phyloP scores from a whole-genome alignment of 2,888 invertebrate genomes.

The Eilema caniola region DNA sequence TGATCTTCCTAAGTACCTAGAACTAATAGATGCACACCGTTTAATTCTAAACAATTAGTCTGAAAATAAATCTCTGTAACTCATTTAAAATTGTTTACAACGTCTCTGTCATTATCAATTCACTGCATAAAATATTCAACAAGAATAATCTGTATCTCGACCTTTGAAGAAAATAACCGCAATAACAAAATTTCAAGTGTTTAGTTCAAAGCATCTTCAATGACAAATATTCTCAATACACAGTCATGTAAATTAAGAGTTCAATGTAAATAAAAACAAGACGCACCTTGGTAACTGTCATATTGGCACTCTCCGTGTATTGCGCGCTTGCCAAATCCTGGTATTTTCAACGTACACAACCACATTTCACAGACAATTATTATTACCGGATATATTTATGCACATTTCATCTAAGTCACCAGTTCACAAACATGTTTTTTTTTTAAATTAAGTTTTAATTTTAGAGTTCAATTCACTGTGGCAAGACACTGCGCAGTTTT shows the following conservation, averaged over 20 bases:
- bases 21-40: not conserved
- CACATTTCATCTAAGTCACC: constrained; percentile 38
- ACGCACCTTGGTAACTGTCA: constrained; percentile 66
- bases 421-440: constrained; percentile 30
- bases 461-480: constrained; percentile 21
- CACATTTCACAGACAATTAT: constrained; percentile 57
- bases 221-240: constrained; percentile 15
- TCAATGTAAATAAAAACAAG: constrained; percentile 65
- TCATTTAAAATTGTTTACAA: not conserved
- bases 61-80: not conserved
- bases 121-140: not conserved
- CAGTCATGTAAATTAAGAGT: constrained; percentile 26
- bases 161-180: not conserved
- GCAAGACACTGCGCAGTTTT: constrained; percentile 24
- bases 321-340: constrained; percentile 64
- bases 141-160: not conserved
- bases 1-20: not conserved
- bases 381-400: constrained; percentile 31
- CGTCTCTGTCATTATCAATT: not conserved
- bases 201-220: not conserved
- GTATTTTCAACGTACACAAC: constrained; percentile 57
- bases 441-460: constrained; percentile 16
- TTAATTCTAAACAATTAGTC: not conserved
- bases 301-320: constrained; percentile 69
- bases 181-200: not conserved